Base-by-base conservation (phyloP, 92 coral and sea anemone genomes). In the Porites rus region DNA sequence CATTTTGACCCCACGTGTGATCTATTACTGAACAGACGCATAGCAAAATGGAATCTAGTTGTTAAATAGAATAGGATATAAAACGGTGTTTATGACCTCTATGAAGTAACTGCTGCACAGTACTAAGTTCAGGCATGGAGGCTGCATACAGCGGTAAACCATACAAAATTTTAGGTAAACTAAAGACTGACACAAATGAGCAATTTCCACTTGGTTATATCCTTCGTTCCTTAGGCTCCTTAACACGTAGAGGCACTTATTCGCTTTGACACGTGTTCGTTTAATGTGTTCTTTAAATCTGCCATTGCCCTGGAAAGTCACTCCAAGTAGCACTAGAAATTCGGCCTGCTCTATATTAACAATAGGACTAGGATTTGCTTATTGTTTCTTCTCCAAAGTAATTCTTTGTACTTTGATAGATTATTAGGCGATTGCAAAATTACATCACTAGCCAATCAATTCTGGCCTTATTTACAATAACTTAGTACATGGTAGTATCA, bases 281-380 rank as follows among this genome's bases (percentile, higher is more conserved):
- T 28, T 28, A 28, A 28, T 28, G 31, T 28, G 31, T 28, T 28
- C 3, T 28, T 28, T 28, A 28, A 28, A 28, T 28, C 4, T 28
- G 31, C 31, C 31, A 28, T 28, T 28, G 31, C 4, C 31, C 31
- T 3, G 31, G 31, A 28, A 28, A 28, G 31, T 28, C 31, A 28
- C 31, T 28, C 31, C 31, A 28, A 28, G 31, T 28, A 28, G 31
- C 31, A 28, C 31, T 28, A 28, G 31, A 56, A 24, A 76, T 76
- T 76, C 81, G 38, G 56, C 69, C 69, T 76, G 81, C 81, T 76
- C 81, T 76, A 76, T 76, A 76, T 76, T 76, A 54, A 65, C 51
- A 76, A 76, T 62, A 20, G 46, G 81, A 76, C 65, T 28, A 28
- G 31, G 31, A 28, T 28, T 28, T 28, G 31, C 31, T 28, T 28